Conservation (phyloP, 1,140 invertebrate genomes). For the Colletes latitarsis region DNA sequence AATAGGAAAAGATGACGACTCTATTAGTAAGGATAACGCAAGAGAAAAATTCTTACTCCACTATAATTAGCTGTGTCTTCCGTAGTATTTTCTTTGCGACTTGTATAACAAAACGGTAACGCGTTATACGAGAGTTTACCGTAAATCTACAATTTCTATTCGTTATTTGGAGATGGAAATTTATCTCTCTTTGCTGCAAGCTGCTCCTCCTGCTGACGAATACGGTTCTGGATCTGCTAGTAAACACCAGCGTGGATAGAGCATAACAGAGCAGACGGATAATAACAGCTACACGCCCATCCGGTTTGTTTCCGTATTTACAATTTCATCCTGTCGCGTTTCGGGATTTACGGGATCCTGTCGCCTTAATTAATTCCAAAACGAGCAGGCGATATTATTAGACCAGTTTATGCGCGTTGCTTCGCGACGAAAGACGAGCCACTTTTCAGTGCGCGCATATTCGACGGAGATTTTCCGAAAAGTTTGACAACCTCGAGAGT, state of each 20-base stretch:
- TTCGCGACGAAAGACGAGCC: neutral
- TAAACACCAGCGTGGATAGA: neutral
- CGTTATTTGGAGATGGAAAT: too few relatives aligned
- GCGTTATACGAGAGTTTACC: too few relatives aligned
- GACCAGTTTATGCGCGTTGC: neutral
- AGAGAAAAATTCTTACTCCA: too few relatives aligned
- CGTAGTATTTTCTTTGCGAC: too few relatives aligned
- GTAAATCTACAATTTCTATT: too few relatives aligned
- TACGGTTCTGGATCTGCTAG: too few relatives aligned
- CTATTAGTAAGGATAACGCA: too few relatives aligned
- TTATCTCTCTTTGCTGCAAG: too few relatives aligned
- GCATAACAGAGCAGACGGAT: neutral
- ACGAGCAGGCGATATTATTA: conserved; percentile 15
- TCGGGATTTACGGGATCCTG: neutral
- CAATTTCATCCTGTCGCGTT: neutral
- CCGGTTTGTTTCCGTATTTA: neutral
- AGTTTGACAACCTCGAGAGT: conserved; percentile 26
- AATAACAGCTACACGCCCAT: neutral
- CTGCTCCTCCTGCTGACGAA: too few relatives aligned
- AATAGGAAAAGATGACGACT: too few relatives aligned
- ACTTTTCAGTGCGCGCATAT: neutral
- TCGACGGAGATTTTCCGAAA: conserved; percentile 25
- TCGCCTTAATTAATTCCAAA: conserved; percentile 19
- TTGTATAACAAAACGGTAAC: too few relatives aligned
- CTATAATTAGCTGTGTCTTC: too few relatives aligned